Evolutionary conservation across 2,113 vertebrate species (phyloP).

Genomic region (Mormyrus lacerda): DNA sequence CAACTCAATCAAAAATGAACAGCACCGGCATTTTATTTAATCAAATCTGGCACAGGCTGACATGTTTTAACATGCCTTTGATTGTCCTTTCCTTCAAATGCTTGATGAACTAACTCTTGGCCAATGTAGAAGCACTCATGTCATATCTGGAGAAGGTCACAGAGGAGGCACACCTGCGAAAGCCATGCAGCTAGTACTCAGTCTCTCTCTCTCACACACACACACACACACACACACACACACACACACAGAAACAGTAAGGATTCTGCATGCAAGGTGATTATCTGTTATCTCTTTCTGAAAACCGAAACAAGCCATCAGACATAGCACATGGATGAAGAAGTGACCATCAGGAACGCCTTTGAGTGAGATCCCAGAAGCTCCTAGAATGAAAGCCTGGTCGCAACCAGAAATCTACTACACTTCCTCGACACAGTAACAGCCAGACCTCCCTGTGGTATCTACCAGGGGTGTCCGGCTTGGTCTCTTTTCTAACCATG

Average conservation of each 20-base stretch:
- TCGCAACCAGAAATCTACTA: neutral
- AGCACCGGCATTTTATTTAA: neutral
- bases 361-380: neutral
- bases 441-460: neutral
- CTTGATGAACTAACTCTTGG: neutral
- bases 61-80: neutral
- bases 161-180: neutral
- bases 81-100: neutral
- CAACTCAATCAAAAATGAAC: neutral
- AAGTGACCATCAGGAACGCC: neutral
- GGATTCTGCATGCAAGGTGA: neutral
- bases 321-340: neutral
- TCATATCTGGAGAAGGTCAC: neutral
- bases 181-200: neutral
- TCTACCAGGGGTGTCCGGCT: neutral
- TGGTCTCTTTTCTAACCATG: neutral
- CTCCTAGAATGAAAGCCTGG: neutral
- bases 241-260: neutral
- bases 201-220: too few species aligned
- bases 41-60: neutral
- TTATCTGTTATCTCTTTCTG: neutral
- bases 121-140: neutral
- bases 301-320: neutral
- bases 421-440: neutral
- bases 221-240: neutral